These are phyloP conservation scores for Drosophila ezoana DNA, from an alignment of 2,888 invertebrate genomes.

Conservation along the genomic window DNA sequence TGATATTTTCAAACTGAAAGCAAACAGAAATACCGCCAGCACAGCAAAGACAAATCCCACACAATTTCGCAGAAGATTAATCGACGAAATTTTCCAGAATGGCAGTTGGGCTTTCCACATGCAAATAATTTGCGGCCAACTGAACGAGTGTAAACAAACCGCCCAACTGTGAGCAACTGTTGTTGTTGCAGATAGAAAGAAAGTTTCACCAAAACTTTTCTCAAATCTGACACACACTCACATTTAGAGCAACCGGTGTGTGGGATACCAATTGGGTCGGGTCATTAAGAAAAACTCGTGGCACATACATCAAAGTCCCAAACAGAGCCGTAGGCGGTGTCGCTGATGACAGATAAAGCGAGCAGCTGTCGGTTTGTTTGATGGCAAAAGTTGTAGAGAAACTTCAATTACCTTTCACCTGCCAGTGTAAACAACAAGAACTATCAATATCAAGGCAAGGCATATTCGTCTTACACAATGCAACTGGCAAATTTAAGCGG, in stretches of 20 bases:
- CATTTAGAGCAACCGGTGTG: constrained; percentile 5
- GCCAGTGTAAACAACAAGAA: constrained; percentile 29
- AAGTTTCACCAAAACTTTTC: constrained; percentile 59
- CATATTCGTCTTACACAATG: not conserved
- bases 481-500: not conserved
- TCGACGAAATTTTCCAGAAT: constrained; percentile 42
- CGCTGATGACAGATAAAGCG: constrained; percentile 42
- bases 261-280: constrained; percentile 8
- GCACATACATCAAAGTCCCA: constrained; percentile 70
- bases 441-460: constrained; percentile 1
- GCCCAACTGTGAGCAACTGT: constrained; percentile 32
- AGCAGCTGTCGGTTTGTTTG: constrained; percentile 69
- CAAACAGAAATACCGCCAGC: constrained; percentile 32
- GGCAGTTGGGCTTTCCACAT: constrained; percentile 29
- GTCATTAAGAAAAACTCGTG: constrained; percentile 28
- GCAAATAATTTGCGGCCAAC: constrained; percentile 74
- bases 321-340: constrained; percentile 42
- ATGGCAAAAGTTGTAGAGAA: constrained; percentile 67
- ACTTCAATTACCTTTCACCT: constrained; percentile 75
- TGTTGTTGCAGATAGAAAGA: constrained; percentile 26
- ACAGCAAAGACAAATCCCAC: constrained; percentile 34
- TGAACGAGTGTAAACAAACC: constrained; percentile 56
- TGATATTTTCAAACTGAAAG: constrained; percentile 47
- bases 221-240: constrained; percentile 37
- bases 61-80: constrained; percentile 64